A percentile compares a stretch with the other conserved stretches of the same genome.
phyloP scores from a whole-genome alignment of 35 echinoderm and acorn worm genomes.

The Chiridota heheva region DNA sequence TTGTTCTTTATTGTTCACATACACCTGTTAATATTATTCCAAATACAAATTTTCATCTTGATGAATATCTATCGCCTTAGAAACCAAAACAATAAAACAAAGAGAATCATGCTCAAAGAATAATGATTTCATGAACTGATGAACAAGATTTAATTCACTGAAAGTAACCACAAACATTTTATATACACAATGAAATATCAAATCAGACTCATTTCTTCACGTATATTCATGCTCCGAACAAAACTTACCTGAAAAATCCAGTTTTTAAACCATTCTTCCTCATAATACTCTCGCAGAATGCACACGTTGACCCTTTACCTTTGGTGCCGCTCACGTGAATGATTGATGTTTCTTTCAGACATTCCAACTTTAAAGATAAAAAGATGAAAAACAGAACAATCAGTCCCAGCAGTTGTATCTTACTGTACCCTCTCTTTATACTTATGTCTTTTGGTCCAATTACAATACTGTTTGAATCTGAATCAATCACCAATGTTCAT shows the following conservation, averaged over 20 bases:
- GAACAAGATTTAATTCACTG: background rate
- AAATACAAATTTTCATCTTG: too few relatives aligned
- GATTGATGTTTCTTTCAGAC: slow-evolving; percentile 62
- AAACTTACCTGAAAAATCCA: slow-evolving; percentile 98
- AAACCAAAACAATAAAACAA: too few relatives aligned
- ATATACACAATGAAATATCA: background rate
- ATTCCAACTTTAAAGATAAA: slow-evolving; percentile 52
- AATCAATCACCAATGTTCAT: too few relatives aligned
- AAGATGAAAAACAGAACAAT: background rate
- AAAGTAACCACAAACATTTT: background rate
- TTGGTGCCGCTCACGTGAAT: slow-evolving; percentile 99
- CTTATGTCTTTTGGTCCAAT: too few relatives aligned
- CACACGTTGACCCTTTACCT: slow-evolving; percentile 96
- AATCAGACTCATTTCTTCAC: background rate
- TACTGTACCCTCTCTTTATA: background rate
- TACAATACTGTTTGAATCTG: too few relatives aligned
- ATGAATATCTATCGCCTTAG: too few relatives aligned
- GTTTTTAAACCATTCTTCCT: slow-evolving; percentile 84
- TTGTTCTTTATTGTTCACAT: too few relatives aligned
- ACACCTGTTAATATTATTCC: too few relatives aligned
- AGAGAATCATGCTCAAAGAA: too few relatives aligned
- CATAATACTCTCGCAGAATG: slow-evolving; percentile 89
- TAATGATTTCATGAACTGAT: background rate
- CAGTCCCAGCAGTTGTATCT: background rate
- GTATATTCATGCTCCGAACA: too few relatives aligned